These are phyloP conservation scores for Lepisosteus oculatus DNA, from an alignment of 2,113 vertebrate genomes.

Conservation along the genomic window DNA sequence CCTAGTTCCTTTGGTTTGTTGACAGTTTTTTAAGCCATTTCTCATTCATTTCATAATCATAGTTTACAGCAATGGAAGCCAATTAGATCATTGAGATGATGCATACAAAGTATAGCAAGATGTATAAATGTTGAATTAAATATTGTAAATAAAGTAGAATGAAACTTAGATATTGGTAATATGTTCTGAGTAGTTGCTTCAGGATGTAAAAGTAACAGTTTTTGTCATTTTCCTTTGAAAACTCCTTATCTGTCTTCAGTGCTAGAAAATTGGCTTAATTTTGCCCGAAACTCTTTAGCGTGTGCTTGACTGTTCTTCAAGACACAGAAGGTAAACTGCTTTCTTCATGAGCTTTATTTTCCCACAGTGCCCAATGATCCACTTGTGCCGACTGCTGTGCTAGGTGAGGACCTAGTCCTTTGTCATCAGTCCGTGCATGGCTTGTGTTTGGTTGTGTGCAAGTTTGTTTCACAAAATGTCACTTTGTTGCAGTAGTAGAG, in stretches of 20 bases:
- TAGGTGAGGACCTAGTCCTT: constrained; percentile 89
- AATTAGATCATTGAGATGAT: constrained; percentile 6
- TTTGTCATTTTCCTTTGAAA: not conserved
- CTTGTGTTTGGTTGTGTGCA: constrained; percentile 61
- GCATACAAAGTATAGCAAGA: not conserved
- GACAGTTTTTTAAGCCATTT: not conserved
- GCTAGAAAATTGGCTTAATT: not conserved
- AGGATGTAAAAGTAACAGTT: not conserved
- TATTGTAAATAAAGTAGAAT: too few relatives aligned
- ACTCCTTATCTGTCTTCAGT: not conserved
- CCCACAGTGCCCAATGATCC: constrained; percentile 96
- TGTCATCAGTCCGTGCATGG: constrained; percentile 57
- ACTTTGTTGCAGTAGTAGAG: constrained; percentile 19
- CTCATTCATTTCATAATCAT: constrained; percentile 6
- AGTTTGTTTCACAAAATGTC: constrained; percentile 29
- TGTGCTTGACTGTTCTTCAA: constrained; percentile 5
- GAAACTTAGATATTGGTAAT: too few relatives aligned
- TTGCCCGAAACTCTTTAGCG: not conserved
- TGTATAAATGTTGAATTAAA: too few relatives aligned
- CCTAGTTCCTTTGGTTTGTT: not conserved
- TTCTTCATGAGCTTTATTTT: constrained; percentile 82
- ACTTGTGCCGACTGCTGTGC: constrained; percentile 96
- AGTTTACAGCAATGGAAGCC: constrained; percentile 1
- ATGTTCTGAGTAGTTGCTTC: too few relatives aligned
- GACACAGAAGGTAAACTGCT: constrained; percentile 44